These are phyloP conservation scores for Geotrupes spiniger DNA, from an alignment of 2,888 invertebrate species.

Conservation along the genomic window DNA sequence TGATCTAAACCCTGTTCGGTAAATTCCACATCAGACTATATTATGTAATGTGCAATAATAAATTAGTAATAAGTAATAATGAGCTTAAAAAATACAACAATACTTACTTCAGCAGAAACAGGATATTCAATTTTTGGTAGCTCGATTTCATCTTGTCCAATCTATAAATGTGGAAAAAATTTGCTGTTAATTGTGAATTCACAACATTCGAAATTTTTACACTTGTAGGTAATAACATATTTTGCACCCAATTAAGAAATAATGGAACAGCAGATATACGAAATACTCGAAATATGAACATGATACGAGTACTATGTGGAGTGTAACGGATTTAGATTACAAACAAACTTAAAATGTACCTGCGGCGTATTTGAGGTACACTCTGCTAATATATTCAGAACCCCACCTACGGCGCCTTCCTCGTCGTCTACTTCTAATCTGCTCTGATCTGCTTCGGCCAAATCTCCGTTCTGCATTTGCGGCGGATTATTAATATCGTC, in stretches of 20 bases:
- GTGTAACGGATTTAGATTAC: too few relatives aligned
- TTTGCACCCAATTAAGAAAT: too few relatives aligned
- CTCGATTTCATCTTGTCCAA: slow-evolving; percentile 32
- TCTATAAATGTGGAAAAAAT: slow-evolving; percentile 34
- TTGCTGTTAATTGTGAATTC: too few relatives aligned
- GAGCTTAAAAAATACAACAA: slow-evolving; percentile 3
- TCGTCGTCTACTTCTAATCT: slow-evolving; percentile 50
- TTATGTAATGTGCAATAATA: slow-evolving; percentile 20
- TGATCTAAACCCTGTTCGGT: slow-evolving; percentile 58
- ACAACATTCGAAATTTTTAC: too few relatives aligned
- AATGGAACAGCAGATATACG: too few relatives aligned
- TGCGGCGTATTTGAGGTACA: slow-evolving; percentile 20
- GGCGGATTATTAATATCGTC: slow-evolving; percentile 14
- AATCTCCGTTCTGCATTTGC: slow-evolving; percentile 67
- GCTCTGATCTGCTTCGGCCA: slow-evolving; percentile 80
- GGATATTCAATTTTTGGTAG: slow-evolving; percentile 35
- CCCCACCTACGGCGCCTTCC: slow-evolving; percentile 49
- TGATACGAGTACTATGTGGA: too few relatives aligned
- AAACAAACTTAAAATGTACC: too few relatives aligned
- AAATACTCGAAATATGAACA: too few relatives aligned
- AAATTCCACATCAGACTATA: slow-evolving; percentile 62
- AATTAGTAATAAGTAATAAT: slow-evolving; percentile 12
- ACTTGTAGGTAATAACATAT: too few relatives aligned
- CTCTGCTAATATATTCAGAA: slow-evolving; percentile 30
- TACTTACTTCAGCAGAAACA: slow-evolving; percentile 37